Conservation (phyloP, 2,888 invertebrate species). For the Serripes groenlandicus region DNA sequence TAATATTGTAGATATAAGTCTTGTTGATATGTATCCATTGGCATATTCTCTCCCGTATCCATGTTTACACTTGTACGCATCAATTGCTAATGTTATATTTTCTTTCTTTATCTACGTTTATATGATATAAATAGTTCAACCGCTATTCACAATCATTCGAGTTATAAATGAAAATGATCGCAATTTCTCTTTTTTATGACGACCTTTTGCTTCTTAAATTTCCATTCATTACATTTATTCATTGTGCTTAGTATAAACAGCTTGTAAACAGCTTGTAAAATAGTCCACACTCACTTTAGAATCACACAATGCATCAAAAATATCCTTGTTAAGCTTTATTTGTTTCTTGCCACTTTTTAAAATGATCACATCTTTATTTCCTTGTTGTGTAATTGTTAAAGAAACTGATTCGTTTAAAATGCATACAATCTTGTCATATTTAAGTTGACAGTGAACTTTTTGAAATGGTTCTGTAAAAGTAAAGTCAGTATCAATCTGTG, state of each 20-base stretch:
- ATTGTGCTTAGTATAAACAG: no score
- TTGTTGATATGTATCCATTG: not conserved
- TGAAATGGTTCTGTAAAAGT: constrained; percentile 12
- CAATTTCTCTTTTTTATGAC: no score
- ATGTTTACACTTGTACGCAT: constrained; percentile 5
- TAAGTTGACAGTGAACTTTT: constrained; percentile 4
- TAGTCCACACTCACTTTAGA: constrained; percentile 1
- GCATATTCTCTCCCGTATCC: not conserved
- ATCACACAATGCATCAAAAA: not conserved
- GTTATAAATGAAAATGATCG: not conserved
- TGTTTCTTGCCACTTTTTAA: constrained; percentile 13
- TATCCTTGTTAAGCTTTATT: not conserved
- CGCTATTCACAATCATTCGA: no score
- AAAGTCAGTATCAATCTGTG: constrained; percentile 7
- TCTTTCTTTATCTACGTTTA: not conserved
- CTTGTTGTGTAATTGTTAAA: constrained; percentile 3
- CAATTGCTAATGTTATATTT: not conserved
- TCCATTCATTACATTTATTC: no score
- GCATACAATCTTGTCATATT: constrained; percentile 5
- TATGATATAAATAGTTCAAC: not conserved
- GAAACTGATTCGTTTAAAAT: constrained; percentile 7
- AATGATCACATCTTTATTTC: constrained; percentile 2
- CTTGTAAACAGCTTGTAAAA: constrained; percentile 2
- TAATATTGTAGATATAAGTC: not conserved
- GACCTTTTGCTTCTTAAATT: no score